A percentile compares a stretch with the other conserved stretches of the same genome.
Evolutionary conservation across 1,140 invertebrate species (phyloP).

Genomic region (Pseudomyrmex flavicornis): DNA sequence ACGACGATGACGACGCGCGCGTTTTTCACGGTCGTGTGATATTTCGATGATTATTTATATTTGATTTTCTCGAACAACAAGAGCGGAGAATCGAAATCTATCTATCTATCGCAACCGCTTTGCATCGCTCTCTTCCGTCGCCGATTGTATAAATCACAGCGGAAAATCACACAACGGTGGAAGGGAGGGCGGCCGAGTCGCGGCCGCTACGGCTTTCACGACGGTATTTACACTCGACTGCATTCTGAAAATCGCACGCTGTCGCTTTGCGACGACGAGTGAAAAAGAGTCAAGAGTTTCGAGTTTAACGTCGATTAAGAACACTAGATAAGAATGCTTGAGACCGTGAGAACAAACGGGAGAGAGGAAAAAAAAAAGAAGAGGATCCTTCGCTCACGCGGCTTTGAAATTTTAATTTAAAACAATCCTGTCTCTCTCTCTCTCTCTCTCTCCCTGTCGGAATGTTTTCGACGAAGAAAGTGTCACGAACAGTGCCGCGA

Average conservation of each 20-base stretch:
- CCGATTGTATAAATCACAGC: slow-evolving; percentile 46
- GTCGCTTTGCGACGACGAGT: slow-evolving; percentile 44
- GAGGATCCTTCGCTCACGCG: not conserved
- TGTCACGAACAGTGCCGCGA: too few relatives aligned
- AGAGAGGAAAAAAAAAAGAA: not conserved
- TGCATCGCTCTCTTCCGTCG: slow-evolving; percentile 43
- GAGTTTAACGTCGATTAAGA: slow-evolving; percentile 46
- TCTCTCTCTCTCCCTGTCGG: too few relatives aligned
- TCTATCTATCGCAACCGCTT: slow-evolving; percentile 43
- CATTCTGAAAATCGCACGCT: slow-evolving; percentile 67
- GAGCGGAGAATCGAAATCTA: slow-evolving; percentile 26
- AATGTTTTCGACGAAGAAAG: too few relatives aligned
- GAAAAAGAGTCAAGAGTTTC: slow-evolving; percentile 45
- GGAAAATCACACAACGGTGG: slow-evolving; percentile 62
- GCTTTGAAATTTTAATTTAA: slow-evolving; percentile 4
- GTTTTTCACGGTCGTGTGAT: not conserved
- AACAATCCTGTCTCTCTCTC: not conserved
- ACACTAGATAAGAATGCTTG: slow-evolving; percentile 35
- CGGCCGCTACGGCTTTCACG: slow-evolving; percentile 65
- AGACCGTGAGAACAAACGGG: slow-evolving; percentile 37
- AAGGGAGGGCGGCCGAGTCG: not conserved
- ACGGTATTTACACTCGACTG: slow-evolving; percentile 67
- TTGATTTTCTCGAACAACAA: not conserved
- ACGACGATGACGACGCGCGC: not conserved
- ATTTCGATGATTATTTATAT: too few relatives aligned